Evolutionary conservation across 2,113 vertebrate genomes (phyloP).

Genomic region (Heptranchias perlo): DNA sequence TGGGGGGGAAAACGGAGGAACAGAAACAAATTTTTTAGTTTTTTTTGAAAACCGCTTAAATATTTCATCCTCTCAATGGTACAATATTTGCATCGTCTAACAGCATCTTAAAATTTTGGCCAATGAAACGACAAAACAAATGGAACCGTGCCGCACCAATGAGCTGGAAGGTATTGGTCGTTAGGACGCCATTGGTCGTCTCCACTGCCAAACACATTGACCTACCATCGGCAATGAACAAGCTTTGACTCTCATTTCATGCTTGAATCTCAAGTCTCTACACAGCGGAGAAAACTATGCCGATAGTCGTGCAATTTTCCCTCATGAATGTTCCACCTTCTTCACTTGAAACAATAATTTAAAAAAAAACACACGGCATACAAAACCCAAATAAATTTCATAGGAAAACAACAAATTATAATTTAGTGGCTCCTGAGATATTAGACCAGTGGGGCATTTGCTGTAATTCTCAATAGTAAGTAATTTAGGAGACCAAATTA

Average conservation of each 20-base stretch:
- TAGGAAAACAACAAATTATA: background rate
- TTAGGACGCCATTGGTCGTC: background rate
- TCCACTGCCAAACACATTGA: background rate
- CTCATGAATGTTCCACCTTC: background rate
- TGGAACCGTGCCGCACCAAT: background rate
- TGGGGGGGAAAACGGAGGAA: background rate
- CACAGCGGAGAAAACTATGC: background rate
- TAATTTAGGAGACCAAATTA: no score
- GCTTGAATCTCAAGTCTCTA: background rate
- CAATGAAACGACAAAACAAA: background rate
- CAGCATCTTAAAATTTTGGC: background rate
- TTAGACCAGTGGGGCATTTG: background rate
- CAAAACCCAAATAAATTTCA: background rate
- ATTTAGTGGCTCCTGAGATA: background rate
- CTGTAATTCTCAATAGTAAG: background rate
- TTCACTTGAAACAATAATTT: background rate
- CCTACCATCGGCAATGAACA: background rate
- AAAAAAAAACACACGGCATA: background rate
- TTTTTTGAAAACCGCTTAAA: background rate
- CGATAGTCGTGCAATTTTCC: background rate
- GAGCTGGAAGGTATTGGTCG: background rate
- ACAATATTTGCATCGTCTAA: background rate
- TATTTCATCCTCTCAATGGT: background rate
- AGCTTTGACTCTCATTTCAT: background rate
- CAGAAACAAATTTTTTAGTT: background rate